A percentile compares a stretch with the other conserved stretches of the same genome.
These are phyloP conservation scores for Mus pahari DNA, from an alignment of 2,113 vertebrate species.

Conservation along the genomic window DNA sequence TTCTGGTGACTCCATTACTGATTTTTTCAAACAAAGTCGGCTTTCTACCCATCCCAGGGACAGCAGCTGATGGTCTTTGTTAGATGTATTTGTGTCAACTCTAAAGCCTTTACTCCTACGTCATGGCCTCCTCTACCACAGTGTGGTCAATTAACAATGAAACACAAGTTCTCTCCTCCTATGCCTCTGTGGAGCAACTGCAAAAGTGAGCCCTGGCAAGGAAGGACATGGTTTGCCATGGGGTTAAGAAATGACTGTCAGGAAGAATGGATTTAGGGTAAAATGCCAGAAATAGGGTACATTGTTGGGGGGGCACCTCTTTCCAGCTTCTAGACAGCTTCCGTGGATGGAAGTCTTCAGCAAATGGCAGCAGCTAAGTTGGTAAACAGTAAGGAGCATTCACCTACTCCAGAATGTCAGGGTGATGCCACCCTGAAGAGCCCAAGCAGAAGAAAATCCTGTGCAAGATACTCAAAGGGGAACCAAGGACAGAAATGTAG, in stretches of 20 bases:
- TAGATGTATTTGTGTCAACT: constrained; percentile 45
- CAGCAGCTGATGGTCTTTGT: constrained; percentile 43
- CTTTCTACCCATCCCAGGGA: constrained; percentile 28
- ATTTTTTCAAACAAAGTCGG: constrained; percentile 53
- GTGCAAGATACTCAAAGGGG: neutral
- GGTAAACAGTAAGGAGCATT: neutral
- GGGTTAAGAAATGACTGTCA: neutral
- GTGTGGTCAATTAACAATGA: constrained; percentile 49
- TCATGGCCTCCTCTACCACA: neutral
- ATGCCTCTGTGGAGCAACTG: constrained; percentile 54
- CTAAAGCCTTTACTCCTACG: constrained; percentile 31
- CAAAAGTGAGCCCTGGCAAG: constrained; percentile 25
- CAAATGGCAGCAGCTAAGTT: neutral
- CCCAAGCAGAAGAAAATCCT: neutral
- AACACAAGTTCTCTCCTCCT: constrained; percentile 35
- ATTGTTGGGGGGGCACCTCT: neutral
- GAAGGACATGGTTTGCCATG: neutral
- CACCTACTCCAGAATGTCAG: neutral
- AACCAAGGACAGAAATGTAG: neutral
- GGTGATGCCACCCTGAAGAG: neutral
- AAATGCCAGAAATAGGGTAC: neutral
- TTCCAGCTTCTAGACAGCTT: neutral
- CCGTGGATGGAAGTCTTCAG: neutral
- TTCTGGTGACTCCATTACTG: constrained; percentile 57
- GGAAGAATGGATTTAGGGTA: neutral